Base-by-base conservation (phyloP, 30 jellyfish, hydroid and myxozoan species). In the Aurelia sp. region DNA sequence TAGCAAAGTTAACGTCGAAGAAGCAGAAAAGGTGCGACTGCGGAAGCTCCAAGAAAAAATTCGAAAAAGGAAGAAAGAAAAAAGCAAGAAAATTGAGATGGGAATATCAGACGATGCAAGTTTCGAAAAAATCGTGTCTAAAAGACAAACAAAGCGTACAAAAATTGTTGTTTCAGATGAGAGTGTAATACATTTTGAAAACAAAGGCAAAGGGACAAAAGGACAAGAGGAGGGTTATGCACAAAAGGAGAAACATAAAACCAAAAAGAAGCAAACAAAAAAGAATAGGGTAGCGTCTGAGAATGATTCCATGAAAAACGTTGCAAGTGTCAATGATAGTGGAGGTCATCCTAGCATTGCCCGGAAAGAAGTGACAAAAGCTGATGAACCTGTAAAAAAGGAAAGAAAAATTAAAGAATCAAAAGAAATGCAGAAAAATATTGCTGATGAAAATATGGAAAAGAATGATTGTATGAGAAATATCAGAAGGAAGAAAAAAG, bases 1-100 rank as follows among this genome's bases (percentile, higher is more conserved):
- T 4, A 84, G 41, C 19, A 48, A 13, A 11, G 18, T 13, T 7
- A 44, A 21, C 13, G 19, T 30, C 16, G 81, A 11, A 3, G 79
- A 50, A 74, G 30, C 27, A 15, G 82, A 86, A 47, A 86, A 89
- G 47, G 63, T 74, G 63, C 20, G 86, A 22, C 82, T 89, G 20
- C 67, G 37, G 27, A 30, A 59, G 62, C 77, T 89, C 62, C 74
- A 44, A 20, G 70, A 66, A n/a, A 89, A 73, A 68, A 70, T 82
- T 64, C 69, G 41, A 0, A 27, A 40, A 74, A 85, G 55, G 19
- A 57, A 74, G 64, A 27, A 17, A 44, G 48, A 41, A 27, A 63
- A 66, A 8, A 35, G 78, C 22, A 27, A 67, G 53, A 47, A 48
- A 52, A 37, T 37, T 37, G 50, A 3, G 50, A 3, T 1, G 50